Base-by-base conservation (phyloP, 2,888 invertebrate genomes). In the Lasius fuliginosus region DNA sequence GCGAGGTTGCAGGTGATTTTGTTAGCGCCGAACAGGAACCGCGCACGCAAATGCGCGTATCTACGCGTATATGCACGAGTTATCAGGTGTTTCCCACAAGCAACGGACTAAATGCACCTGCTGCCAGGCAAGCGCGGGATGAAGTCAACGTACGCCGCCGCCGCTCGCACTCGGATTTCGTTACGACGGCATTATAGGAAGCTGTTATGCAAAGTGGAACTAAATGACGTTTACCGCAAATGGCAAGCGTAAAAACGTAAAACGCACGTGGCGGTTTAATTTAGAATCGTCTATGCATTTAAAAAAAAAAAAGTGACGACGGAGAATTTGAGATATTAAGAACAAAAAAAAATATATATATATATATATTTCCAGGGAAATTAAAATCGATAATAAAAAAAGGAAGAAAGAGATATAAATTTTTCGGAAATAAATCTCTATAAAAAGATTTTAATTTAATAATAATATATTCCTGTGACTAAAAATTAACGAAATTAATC, bases 101-200 rank as follows among this genome's bases (percentile, higher is more conserved):
- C 89, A 91, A 90, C 92, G 88, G 91, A 90, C 91, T 88, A 65
- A 71, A 85, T 87, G 88, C 92, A 92, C 92, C 92, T 92, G 92
- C 92, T 90, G 86, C 87, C 88, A 84, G 83, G 75, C 85, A 89
- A 82, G 64, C 87, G 87, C 69, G 68, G 64, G 83, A 84, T 77
- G 83, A 86, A 90, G 90, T 89, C 90, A 90, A 90, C 87, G 90
- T 85, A 89, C 91, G 82, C 49, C 75, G 88, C 82, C 76, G 30
- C 23, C 18, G 58, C 71, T 71, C 42, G 46, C 71, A 46, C 46
- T 71, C 60, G 71, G 79, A 81, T 71, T 81, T 81, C 27, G 79
- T 71, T 53, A 53, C 79, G 79, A 36, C 71, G 33, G 53, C 46
- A 11, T 68, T 60, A 53, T n/a, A 60, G 71, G n/a, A 58, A 81